phyloP scores from a whole-genome alignment of 2,888 invertebrate genomes.

The Yponomeuta plumbellus region DNA sequence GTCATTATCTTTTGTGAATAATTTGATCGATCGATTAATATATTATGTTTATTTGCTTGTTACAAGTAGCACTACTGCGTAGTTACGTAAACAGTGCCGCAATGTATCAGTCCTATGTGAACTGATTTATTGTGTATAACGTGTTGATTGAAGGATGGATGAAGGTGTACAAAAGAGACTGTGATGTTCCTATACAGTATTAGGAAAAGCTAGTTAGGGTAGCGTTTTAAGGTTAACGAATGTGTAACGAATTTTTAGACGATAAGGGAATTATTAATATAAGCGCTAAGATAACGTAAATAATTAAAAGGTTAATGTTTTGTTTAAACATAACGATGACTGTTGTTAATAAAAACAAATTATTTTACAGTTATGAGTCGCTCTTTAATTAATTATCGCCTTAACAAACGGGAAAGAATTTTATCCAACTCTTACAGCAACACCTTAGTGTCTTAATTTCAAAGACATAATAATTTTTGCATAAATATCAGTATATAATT shows the following conservation, averaged over 20 bases:
- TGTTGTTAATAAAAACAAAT: constrained; percentile 26
- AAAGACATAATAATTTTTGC: not conserved
- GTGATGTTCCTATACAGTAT: constrained; percentile 67
- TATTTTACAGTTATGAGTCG: not conserved
- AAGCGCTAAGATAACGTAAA: not conserved
- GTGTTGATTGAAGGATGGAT: constrained; percentile 24
- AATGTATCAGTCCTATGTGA: not conserved
- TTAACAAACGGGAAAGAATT: not conserved
- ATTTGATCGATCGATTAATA: too few relatives aligned
- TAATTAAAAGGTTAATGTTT: constrained; percentile 42
- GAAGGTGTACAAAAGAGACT: constrained; percentile 39
- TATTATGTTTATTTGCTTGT: too few relatives aligned
- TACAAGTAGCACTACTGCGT: not conserved
- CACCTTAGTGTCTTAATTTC: not conserved
- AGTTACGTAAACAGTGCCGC: not conserved
- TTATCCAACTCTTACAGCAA: not conserved
- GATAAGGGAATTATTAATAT: constrained; percentile 31
- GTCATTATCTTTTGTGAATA: too few relatives aligned
- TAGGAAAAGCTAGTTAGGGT: constrained; percentile 38
- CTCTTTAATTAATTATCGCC: not conserved
- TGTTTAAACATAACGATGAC: constrained; percentile 46
- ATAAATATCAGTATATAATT: not conserved
- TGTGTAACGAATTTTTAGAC: constrained; percentile 22
- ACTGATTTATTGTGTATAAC: not conserved
- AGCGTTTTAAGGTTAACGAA: not conserved